Conservation (phyloP, 2,113 vertebrate genomes). For the Canis aureus region DNA sequence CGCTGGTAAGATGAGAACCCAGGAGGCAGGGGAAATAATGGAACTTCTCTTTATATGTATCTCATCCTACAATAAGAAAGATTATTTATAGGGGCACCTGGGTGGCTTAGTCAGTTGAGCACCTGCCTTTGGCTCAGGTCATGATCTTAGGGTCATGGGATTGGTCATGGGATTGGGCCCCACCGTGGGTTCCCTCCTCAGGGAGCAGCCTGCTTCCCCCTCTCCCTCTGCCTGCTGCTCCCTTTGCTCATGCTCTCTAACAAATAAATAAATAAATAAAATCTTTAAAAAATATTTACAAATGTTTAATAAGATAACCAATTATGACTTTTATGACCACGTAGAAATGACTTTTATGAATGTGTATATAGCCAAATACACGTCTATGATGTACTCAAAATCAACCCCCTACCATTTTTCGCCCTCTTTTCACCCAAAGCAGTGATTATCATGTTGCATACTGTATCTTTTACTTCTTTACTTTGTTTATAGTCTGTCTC, state of each 20-base stretch:
- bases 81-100: neutral
- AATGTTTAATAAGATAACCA: neutral
- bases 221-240: no score
- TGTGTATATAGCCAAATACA: neutral
- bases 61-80: neutral
- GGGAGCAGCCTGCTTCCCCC: no score
- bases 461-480: neutral
- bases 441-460: neutral
- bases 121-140: no score
- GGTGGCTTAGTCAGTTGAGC: no score
- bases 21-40: neutral
- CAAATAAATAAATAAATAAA: no score
- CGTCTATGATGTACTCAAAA: neutral
- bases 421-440: neutral
- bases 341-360: neutral
- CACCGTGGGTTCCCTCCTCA: no score
- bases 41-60: neutral
- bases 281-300: neutral
- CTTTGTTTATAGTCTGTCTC: neutral
- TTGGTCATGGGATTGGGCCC: no score
- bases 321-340: slow-evolving; percentile 14
- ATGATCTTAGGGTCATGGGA: no score
- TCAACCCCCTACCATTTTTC: neutral
- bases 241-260: no score
- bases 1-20: neutral